Evolutionary conservation across 2,888 invertebrate genomes (phyloP).

Genomic region (Lepidonotus clava): DNA sequence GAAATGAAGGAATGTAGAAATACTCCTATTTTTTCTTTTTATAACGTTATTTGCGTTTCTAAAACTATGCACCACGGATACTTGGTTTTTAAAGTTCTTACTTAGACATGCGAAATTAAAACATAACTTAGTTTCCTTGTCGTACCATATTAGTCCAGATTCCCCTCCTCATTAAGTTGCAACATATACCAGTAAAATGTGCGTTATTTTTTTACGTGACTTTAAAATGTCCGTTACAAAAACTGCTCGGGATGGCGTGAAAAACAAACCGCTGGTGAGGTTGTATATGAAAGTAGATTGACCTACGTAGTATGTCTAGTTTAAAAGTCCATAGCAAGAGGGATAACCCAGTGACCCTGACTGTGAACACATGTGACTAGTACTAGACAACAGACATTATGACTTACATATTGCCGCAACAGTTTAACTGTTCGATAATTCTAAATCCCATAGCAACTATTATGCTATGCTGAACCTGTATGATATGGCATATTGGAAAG

Average conservation of each 20-base stretch:
- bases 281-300: too few species aligned
- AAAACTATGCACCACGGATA: background rate
- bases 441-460: slow-evolving; percentile 8
- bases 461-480: slow-evolving; percentile 1
- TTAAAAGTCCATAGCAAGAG: background rate
- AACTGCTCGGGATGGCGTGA: too few species aligned
- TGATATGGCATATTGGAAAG: background rate
- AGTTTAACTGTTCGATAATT: slow-evolving; percentile 14
- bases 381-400: slow-evolving; percentile 34
- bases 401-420: background rate
- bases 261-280: too few species aligned
- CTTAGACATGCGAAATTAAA: too few species aligned
- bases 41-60: background rate
- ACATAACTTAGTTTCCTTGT: too few species aligned
- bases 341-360: background rate
- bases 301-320: too few species aligned
- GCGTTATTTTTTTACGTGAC: too few species aligned
- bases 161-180: too few species aligned
- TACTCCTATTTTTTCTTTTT: background rate
- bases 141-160: too few species aligned
- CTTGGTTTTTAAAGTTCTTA: background rate
- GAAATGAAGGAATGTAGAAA: slow-evolving; percentile 40
- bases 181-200: too few species aligned
- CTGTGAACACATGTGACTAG: slow-evolving; percentile 32
- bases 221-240: too few species aligned